Conservation (phyloP, 2,797 vertebrate genomes). For the Benthosema pterotum region DNA sequence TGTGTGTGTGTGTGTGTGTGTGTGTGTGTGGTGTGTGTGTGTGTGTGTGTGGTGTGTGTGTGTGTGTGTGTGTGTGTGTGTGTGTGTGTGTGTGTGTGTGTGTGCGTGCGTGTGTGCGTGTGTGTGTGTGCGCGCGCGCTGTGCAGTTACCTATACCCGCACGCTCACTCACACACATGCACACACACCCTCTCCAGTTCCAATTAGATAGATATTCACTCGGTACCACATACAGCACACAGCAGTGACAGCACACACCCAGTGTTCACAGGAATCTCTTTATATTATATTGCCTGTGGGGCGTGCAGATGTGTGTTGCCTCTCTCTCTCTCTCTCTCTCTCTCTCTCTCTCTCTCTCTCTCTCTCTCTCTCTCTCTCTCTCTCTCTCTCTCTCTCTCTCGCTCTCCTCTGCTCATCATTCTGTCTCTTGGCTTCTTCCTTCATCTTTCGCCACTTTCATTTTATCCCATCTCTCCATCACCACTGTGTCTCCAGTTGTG, state of each 20-base stretch:
- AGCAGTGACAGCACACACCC: conserved; percentile 26
- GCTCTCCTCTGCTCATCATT: neutral
- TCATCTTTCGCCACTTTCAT: neutral
- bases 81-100: neutral
- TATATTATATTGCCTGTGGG: conserved; percentile 56
- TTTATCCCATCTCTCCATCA: neutral
- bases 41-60: neutral
- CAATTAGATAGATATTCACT: conserved; percentile 10
- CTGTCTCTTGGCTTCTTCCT: too few species aligned
- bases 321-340: neutral
- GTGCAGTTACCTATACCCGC: conserved; percentile 50
- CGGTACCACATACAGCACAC: conserved; percentile 4
- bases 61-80: conserved; percentile 11
- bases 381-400: neutral
- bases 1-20: too few species aligned
- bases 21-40: too few species aligned
- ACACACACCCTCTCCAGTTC: neutral
- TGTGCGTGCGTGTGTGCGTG: too few species aligned
- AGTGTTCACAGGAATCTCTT: conserved; percentile 40
- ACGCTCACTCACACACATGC: too few species aligned
- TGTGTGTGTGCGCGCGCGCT: conserved; percentile 13
- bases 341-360: neutral
- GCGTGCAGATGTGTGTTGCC: conserved; percentile 62
- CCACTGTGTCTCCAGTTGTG: neutral
- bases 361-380: neutral